Percentiles rank a stretch among this genome's conserved stretches.
Conservation (phyloP, 2,888 invertebrate genomes). For the Drosophila niveifrons region DNA sequence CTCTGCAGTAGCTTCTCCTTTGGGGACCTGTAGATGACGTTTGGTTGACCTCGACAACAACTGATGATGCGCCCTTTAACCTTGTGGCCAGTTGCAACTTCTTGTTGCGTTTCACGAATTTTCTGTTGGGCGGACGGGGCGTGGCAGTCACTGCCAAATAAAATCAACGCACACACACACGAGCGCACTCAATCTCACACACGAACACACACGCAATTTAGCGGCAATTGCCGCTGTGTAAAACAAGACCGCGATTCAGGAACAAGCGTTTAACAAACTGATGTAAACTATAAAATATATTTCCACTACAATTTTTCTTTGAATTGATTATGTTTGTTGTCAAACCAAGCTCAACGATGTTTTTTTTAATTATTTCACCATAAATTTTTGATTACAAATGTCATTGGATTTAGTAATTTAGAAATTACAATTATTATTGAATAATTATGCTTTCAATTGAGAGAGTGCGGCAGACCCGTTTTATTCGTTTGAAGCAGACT, state of each 20-base stretch:
- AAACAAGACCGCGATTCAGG: constrained; percentile 18
- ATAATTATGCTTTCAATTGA: background rate
- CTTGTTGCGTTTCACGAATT: background rate
- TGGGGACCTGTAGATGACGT: constrained; percentile 38
- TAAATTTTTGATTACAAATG: background rate
- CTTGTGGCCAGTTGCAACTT: constrained; percentile 16
- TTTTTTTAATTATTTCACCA: background rate
- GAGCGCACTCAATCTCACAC: constrained; percentile 1
- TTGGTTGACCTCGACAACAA: constrained; percentile 6
- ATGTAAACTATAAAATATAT: constrained; percentile 15
- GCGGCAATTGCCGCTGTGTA: constrained; percentile 35
- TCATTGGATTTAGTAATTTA: background rate
- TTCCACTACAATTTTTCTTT: constrained; percentile 7
- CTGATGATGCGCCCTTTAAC: constrained; percentile 24
- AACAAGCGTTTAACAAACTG: constrained; percentile 6
- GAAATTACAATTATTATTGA: background rate
- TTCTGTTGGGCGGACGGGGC: constrained; percentile 6
- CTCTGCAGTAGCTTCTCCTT: background rate
- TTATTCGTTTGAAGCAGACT: background rate
- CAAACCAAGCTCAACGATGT: constrained; percentile 17
- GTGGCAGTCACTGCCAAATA: constrained; percentile 18
- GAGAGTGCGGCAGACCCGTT: background rate
- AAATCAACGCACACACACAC: constrained; percentile 8
- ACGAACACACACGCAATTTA: constrained; percentile 2
- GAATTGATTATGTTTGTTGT: background rate